phyloP scores from a whole-genome alignment of 2,113 vertebrate species.

The Cercocebus atys region DNA sequence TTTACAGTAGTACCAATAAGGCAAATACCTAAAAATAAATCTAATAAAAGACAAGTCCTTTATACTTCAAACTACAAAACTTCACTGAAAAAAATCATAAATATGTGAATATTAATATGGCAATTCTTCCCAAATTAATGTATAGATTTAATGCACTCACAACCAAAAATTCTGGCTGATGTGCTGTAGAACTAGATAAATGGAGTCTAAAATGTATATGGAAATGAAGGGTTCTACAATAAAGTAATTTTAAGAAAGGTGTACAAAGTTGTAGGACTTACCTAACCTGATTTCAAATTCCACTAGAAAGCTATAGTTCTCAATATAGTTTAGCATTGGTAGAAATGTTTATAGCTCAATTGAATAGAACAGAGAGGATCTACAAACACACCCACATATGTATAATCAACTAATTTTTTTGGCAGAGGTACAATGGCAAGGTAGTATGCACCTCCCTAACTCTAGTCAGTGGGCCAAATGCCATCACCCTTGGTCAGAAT shows the following conservation, averaged over 20 bases:
- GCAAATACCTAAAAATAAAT: slow-evolving; percentile 19
- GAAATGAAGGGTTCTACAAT: background rate
- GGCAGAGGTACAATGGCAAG: background rate
- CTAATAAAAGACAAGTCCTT: background rate
- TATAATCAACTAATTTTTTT: background rate
- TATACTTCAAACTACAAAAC: background rate
- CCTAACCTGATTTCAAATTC: background rate
- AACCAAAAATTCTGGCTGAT: background rate
- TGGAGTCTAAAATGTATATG: background rate
- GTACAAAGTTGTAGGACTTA: background rate
- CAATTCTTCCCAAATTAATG: background rate
- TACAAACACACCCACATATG: background rate
- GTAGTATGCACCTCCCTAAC: background rate
- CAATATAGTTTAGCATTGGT: background rate
- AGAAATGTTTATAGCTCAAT: background rate
- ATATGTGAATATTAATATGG: background rate
- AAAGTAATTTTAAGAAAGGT: slow-evolving; percentile 13
- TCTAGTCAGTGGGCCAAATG: background rate
- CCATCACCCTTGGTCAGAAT: background rate
- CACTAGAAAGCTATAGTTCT: background rate
- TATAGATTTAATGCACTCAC: background rate
- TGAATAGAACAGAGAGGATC: background rate
- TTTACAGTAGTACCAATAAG: background rate
- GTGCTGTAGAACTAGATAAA: background rate
- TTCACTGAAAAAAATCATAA: background rate